A percentile compares a stretch with the other conserved stretches of the same genome.
phyloP scores from a whole-genome alignment of 2,888 invertebrate species.

The Agrilus biguttatus region DNA sequence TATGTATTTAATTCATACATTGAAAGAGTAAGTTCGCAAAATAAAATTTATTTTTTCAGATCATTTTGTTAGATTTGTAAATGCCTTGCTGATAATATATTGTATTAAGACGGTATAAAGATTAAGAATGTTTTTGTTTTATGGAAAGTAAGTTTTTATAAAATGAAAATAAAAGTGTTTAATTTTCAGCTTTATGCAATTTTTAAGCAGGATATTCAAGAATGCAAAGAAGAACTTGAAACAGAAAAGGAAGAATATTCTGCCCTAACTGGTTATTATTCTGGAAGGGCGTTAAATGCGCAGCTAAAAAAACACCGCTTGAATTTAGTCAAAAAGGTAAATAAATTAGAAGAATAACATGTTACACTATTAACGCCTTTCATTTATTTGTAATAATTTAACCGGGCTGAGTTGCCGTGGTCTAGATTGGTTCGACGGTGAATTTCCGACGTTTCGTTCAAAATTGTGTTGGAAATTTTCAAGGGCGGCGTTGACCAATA shows the following conservation, averaged over 20 bases:
- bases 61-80: too few relatives aligned
- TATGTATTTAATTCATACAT: constrained; percentile 42
- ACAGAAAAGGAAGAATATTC: constrained; percentile 45
- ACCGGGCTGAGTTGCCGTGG: too few relatives aligned
- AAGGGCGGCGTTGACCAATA: too few relatives aligned
- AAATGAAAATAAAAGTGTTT: not conserved
- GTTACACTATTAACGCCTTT: too few relatives aligned
- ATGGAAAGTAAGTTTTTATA: too few relatives aligned
- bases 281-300: constrained; percentile 57
- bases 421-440: too few relatives aligned
- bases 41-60: too few relatives aligned
- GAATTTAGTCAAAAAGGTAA: constrained; percentile 41
- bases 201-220: constrained; percentile 61
- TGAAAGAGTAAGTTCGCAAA: not conserved
- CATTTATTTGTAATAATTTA: too few relatives aligned
- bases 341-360: too few relatives aligned
- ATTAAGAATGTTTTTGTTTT: not conserved
- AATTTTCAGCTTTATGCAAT: constrained; percentile 50
- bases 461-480: too few relatives aligned
- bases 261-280: constrained; percentile 52
- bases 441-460: too few relatives aligned
- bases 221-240: constrained; percentile 54
- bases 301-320: constrained; percentile 52
- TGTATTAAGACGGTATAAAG: not conserved
- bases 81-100: too few relatives aligned